These are phyloP conservation scores for Creontiades dilutus DNA, from an alignment of 2,888 invertebrate species.

Conservation along the genomic window DNA sequence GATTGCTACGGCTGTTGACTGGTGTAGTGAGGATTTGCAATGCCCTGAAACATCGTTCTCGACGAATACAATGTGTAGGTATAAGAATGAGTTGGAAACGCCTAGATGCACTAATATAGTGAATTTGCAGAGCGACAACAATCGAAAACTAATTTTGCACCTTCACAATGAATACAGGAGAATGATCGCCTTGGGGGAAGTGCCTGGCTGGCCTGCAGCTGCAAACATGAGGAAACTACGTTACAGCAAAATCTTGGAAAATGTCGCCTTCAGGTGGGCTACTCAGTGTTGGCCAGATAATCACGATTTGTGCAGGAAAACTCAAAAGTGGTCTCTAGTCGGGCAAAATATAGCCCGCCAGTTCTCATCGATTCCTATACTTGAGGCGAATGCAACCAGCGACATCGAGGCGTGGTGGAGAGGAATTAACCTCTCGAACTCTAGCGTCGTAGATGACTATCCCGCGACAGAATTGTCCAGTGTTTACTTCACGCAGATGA, in stretches of 20 bases:
- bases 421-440: neutral
- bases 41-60: neutral
- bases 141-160: neutral
- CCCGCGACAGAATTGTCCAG: neutral
- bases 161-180: neutral
- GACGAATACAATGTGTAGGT: neutral
- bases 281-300: slow-evolving; percentile 33
- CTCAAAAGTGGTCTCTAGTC: neutral
- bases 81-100: neutral
- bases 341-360: neutral
- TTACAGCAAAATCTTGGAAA: slow-evolving; percentile 40
- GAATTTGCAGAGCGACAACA: neutral
- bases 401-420: neutral
- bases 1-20: slow-evolving; percentile 12
- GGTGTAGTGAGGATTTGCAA: slow-evolving; percentile 17
- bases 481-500: slow-evolving; percentile 44
- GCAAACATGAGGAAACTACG: slow-evolving; percentile 51
- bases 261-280: slow-evolving; percentile 53
- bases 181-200: neutral
- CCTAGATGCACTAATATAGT: neutral
- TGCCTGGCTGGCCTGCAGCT: slow-evolving; percentile 24
- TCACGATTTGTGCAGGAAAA: slow-evolving; percentile 33
- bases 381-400: neutral
- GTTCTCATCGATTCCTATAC: neutral
- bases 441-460: neutral